A percentile compares a stretch with the other conserved stretches of the same genome.
These are phyloP conservation scores for Macroglossus sobrinus DNA, from an alignment of 2,113 vertebrate genomes.

Conservation along the genomic window DNA sequence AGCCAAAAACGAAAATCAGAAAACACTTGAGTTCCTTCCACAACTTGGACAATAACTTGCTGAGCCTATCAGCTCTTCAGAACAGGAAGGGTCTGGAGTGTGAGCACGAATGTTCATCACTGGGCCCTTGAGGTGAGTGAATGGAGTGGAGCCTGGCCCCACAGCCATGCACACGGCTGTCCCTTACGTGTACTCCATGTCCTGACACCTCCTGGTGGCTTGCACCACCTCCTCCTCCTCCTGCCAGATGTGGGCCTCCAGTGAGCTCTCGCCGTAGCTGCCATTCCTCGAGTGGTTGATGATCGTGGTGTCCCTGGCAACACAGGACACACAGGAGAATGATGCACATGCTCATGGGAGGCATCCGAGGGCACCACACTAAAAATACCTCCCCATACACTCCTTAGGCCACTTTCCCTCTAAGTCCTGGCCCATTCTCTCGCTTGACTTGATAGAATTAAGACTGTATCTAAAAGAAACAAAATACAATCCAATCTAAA, in stretches of 20 bases:
- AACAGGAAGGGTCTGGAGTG: neutral
- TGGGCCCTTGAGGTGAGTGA: neutral
- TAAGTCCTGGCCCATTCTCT: neutral
- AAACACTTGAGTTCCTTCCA: neutral
- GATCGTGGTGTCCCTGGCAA: slow-evolving; percentile 83
- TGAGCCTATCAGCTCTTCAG: neutral
- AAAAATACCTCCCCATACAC: neutral
- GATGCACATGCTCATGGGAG: rapidly evolving
- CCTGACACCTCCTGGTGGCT: slow-evolving; percentile 86
- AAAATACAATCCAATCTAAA: neutral
- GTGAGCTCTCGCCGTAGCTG: slow-evolving; percentile 84
- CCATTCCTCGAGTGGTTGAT: slow-evolving; percentile 86
- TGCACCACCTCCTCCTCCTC: slow-evolving; percentile 89
- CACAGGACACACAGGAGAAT: neutral
- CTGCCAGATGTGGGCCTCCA: slow-evolving; percentile 87
- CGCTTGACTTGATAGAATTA: neutral
- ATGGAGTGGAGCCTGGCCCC: rapidly evolving
- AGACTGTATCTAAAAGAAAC: neutral
- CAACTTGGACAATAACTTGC: neutral
- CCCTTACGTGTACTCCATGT: slow-evolving; percentile 91
- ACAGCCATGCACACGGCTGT: rapidly evolving
- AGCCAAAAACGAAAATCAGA: neutral
- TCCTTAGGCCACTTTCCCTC: neutral
- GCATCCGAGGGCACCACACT: rapidly evolving
- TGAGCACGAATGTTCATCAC: rapidly evolving